Conservation (phyloP, 2,113 vertebrate genomes). For the Thamnaconus septentrionalis region DNA sequence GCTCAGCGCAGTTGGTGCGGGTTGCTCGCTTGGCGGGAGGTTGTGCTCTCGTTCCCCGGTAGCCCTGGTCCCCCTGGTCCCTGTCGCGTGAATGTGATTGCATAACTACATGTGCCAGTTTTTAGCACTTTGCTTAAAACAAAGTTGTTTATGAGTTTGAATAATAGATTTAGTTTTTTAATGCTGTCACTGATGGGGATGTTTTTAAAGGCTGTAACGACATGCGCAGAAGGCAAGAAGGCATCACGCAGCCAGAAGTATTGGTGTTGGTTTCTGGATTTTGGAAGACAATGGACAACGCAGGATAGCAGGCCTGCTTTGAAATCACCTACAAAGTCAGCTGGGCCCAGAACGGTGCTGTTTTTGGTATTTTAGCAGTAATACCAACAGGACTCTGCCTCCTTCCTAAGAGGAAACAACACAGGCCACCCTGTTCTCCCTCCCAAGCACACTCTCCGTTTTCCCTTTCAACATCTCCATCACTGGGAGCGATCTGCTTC, state of each 20-base stretch:
- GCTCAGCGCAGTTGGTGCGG: conserved; percentile 54
- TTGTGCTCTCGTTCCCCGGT: conserved; percentile 40
- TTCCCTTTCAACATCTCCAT: conserved; percentile 63
- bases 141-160: neutral
- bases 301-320: conserved; percentile 54
- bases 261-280: conserved; percentile 37
- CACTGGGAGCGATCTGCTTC: conserved; percentile 65
- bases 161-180: neutral
- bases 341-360: conserved; percentile 34
- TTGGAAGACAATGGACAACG: conserved; percentile 26
- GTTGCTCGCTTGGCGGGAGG: conserved; percentile 61
- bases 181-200: neutral
- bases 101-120: conserved; percentile 21
- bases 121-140: conserved; percentile 1
- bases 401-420: conserved; percentile 56
- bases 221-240: conserved; percentile 16
- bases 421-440: conserved; percentile 64
- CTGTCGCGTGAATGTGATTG: conserved; percentile 16
- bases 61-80: neutral
- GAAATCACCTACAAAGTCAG: conserved; percentile 53
- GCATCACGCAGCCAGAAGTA: conserved; percentile 42
- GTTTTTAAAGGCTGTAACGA: conserved; percentile 26
- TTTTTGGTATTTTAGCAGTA: conserved; percentile 53
- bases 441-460: conserved; percentile 52
- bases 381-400: conserved; percentile 54